Evolutionary conservation across 2,113 vertebrate species (phyloP), one percentile per base, ranked within the genome.

Genomic region (Brienomyrus brachyistius): DNA sequence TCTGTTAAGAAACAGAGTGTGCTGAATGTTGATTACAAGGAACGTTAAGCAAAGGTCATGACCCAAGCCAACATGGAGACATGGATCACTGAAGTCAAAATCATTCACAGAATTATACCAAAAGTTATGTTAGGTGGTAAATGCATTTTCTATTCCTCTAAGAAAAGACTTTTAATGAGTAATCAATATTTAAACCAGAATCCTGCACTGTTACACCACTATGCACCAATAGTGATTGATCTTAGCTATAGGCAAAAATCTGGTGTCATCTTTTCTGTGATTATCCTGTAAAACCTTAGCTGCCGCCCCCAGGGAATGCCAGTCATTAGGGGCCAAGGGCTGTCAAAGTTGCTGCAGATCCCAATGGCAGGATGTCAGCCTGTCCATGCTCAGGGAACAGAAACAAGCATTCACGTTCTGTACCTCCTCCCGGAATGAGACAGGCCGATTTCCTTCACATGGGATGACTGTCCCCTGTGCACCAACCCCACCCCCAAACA

Each of bases 351-450:
- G 6, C 23, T 52, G 45, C 56, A 54, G 17, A 56, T 35, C 62
- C 27, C 66, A 56, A 45, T 31, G 35, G 89, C 43, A 23, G 54
- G 51, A 56, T 82, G 51, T 35, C 0, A 15, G 86, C 31, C n/a
- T 52, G 87, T 90, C 80, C 88, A 77, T 70, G 89, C 45, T 21
- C 45, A 50, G 86, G 90, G 84, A 82, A 86, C 59, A 59, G 91
- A 88, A 92, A 91, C 88, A 94, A 93, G 90, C 66, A 87, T 93
- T 90, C 83, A 94, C 89, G 89, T 94, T 93, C 89, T 93, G 82
- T 88, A 74, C 91, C 87, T 74, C 66, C 27, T 27, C 9, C 4
- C 0, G 3, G 10, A 70, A 31, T 70, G 27, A 31, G 10, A 35
- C 40, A 10, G 17, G 74, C 35, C 31, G 6, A 80, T 7, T 2